Evolutionary conservation across 2,888 invertebrate species (phyloP).

Genomic region (Oscheius sp.): DNA sequence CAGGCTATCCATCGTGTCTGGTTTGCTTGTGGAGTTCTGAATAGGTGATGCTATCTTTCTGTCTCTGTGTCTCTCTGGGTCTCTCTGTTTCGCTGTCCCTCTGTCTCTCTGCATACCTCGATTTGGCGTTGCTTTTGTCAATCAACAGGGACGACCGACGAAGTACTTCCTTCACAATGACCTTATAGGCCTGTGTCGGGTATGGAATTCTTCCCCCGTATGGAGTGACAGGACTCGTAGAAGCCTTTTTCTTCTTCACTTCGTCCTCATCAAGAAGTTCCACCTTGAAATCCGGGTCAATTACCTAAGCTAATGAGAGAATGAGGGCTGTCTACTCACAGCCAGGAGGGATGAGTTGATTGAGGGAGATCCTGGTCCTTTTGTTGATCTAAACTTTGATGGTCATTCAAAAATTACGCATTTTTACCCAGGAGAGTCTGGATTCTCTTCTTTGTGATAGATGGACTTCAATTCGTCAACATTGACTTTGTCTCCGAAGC

Average conservation of each 20-base stretch:
- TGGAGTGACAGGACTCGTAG: too few species aligned
- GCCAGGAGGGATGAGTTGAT: background rate
- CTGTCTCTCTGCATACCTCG: background rate
- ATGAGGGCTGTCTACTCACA: background rate
- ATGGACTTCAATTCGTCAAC: slow-evolving; percentile 4
- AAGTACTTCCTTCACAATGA: slow-evolving; percentile 18
- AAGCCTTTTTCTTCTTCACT: background rate
- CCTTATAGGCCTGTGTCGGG: background rate
- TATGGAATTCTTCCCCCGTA: too few species aligned
- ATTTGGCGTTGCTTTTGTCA: slow-evolving; percentile 19
- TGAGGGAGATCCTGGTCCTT: background rate
- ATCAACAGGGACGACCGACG: background rate
- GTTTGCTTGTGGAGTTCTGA: slow-evolving; percentile 27
- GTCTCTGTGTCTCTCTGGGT: background rate
- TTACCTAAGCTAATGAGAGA: background rate
- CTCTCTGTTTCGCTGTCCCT: background rate
- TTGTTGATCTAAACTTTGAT: background rate
- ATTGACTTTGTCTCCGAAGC: slow-evolving; percentile 5
- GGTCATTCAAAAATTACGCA: background rate
- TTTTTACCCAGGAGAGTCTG: background rate
- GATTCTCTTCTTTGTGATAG: background rate
- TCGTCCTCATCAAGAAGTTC: slow-evolving; percentile 7
- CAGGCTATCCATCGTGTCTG: slow-evolving; percentile 20
- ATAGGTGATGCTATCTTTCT: background rate
- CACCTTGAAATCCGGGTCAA: background rate